phyloP scores from a whole-genome alignment of 2,797 vertebrate genomes.

The Fistularia commersonii region DNA sequence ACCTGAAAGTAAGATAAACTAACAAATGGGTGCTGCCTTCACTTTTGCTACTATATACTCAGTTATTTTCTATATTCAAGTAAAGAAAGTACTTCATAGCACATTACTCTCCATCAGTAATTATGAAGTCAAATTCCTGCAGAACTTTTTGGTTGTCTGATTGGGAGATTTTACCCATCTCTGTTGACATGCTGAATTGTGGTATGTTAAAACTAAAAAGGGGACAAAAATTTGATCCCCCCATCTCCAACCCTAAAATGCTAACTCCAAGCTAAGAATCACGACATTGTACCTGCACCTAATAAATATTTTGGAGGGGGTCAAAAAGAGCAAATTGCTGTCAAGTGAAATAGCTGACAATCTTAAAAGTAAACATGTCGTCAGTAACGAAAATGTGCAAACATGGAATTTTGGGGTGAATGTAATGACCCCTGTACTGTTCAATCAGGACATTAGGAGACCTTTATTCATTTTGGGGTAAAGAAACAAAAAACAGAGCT shows the following conservation, averaged over 20 bases:
- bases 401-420: constrained; percentile 16
- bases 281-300: constrained; percentile 1
- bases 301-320: constrained; percentile 16
- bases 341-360: constrained; percentile 19
- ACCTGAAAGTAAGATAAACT: constrained; percentile 42
- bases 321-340: constrained; percentile 4
- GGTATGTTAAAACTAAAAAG: too few species aligned
- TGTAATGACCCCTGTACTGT: constrained; percentile 1
- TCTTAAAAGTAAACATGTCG: constrained; percentile 14
- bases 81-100: neutral
- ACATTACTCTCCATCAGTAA: neutral
- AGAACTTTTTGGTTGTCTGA: neutral
- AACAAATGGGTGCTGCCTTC: neutral
- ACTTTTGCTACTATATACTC: neutral
- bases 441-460: too few species aligned
- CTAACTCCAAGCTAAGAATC: neutral
- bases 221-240: too few species aligned
- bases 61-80: neutral
- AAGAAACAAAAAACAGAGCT: too few species aligned
- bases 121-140: too few species aligned
- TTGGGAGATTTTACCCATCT: neutral
- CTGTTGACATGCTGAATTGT: constrained; percentile 3
- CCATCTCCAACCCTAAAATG: too few species aligned
- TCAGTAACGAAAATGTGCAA: constrained; percentile 10
- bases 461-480: too few species aligned